A percentile compares a stretch with the other conserved stretches of the same genome.
Conservation (phyloP, 2,113 vertebrate genomes). For the Psophia crepitans region DNA sequence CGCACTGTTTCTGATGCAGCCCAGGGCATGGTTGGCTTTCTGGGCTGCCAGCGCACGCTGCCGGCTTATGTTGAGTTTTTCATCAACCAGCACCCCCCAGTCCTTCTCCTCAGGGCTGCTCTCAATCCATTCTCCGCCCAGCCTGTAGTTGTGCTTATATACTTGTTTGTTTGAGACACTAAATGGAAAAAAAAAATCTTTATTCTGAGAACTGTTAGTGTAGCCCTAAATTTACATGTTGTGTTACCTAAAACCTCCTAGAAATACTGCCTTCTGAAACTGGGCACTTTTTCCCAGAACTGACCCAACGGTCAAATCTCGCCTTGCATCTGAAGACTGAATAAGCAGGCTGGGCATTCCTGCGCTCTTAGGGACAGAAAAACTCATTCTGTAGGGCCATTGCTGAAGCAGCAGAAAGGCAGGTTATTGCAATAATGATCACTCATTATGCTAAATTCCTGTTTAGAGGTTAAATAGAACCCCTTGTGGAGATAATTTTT, state of each 20-base stretch:
- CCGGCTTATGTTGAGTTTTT: too few relatives aligned
- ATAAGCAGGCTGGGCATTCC: not conserved
- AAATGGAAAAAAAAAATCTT: not conserved
- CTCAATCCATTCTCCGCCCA: too few relatives aligned
- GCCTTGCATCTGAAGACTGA: not conserved
- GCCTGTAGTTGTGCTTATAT: too few relatives aligned
- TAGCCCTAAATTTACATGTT: not conserved
- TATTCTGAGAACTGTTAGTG: not conserved
- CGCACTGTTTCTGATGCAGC: too few relatives aligned
- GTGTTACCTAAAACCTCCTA: not conserved
- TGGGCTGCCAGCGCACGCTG: too few relatives aligned
- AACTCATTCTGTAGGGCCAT: not conserved
- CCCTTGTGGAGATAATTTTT: not conserved
- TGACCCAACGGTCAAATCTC: not conserved
- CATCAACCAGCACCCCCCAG: too few relatives aligned
- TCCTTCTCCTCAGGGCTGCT: too few relatives aligned
- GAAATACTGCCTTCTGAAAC: not conserved
- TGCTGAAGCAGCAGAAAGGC: not conserved
- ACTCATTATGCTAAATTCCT: not conserved
- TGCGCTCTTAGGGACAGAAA: not conserved
- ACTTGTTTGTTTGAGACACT: not conserved
- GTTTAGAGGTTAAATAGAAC: not conserved
- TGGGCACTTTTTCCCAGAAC: not conserved
- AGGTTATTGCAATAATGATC: not conserved
- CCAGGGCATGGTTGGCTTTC: too few relatives aligned